Conservation (phyloP, 2,888 invertebrate species). For the Pterobdella sp. region DNA sequence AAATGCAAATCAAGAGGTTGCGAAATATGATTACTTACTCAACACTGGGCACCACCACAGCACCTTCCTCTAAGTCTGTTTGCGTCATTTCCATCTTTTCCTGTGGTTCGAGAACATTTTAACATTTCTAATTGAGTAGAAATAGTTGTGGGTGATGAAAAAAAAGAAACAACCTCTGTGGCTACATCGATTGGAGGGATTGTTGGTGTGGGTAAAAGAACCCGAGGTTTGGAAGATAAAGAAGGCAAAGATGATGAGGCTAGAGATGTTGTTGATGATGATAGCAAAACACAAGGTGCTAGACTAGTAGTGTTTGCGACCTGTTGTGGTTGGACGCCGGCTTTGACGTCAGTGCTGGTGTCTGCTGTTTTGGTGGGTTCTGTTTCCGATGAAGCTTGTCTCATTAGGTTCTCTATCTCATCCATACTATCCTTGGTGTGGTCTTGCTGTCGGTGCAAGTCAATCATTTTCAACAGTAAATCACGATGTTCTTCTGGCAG, state of each 20-base stretch:
- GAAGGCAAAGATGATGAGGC: neutral
- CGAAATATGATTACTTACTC: neutral
- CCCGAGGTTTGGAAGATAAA: neutral
- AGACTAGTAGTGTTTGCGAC: neutral
- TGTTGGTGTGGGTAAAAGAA: neutral
- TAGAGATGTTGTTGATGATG: conserved; percentile 6
- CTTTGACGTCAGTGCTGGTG: neutral
- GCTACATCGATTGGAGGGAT: neutral
- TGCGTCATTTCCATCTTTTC: no score
- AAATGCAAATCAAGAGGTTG: neutral
- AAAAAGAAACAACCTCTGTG: no score
- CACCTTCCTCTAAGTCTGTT: no score
- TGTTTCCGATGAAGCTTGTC: neutral
- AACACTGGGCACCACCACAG: neutral
- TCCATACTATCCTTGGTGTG: neutral
- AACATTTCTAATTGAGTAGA: neutral
- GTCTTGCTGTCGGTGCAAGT: conserved; percentile 54
- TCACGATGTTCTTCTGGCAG: conserved; percentile 63
- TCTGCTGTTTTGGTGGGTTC: neutral
- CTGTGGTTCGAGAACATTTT: neutral
- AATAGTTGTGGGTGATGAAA: no score
- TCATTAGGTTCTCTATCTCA: neutral
- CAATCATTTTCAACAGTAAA: conserved; percentile 62
- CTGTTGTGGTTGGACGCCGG: neutral
- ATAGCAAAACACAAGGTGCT: neutral